Evolutionary conservation across 2,113 vertebrate species (phyloP).

Genomic region (Peromyscus polionotus): DNA sequence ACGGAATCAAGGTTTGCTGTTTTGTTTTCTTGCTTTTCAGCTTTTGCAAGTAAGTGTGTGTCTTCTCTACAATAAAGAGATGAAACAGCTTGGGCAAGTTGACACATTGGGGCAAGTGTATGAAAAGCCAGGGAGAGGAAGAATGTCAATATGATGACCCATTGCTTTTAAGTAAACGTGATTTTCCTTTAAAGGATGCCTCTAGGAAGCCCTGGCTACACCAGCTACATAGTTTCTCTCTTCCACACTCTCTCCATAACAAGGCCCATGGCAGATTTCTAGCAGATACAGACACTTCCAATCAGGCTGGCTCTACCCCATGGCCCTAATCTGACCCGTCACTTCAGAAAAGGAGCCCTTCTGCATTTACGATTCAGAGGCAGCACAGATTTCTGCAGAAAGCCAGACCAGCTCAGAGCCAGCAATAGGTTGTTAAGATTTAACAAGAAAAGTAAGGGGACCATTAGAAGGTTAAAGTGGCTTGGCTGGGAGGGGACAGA

Average conservation of each 20-base stretch:
- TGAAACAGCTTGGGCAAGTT: background rate
- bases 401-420: slow-evolving; percentile 70
- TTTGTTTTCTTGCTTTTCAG: background rate
- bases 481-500: slow-evolving; percentile 29
- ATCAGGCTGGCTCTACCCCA: slow-evolving; percentile 47
- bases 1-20: background rate
- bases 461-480: slow-evolving; percentile 74
- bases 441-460: slow-evolving; percentile 76
- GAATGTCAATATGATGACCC: background rate
- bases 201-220: background rate
- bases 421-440: slow-evolving; percentile 75
- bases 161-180: background rate
- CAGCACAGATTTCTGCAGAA: slow-evolving; percentile 50
- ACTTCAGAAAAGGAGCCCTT: slow-evolving; percentile 1
- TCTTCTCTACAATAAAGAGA: background rate
- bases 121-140: background rate
- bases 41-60: background rate
- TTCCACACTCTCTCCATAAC: slow-evolving; percentile 37
- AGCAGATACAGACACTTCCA: slow-evolving; percentile 60
- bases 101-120: background rate
- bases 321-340: slow-evolving; percentile 67
- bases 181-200: slow-evolving; percentile 7
- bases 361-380: slow-evolving; percentile 60
- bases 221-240: slow-evolving; percentile 47
- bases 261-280: slow-evolving; percentile 21